Evolutionary conservation across 2,888 invertebrate species (phyloP).

Genomic region (Apoda limacodes): DNA sequence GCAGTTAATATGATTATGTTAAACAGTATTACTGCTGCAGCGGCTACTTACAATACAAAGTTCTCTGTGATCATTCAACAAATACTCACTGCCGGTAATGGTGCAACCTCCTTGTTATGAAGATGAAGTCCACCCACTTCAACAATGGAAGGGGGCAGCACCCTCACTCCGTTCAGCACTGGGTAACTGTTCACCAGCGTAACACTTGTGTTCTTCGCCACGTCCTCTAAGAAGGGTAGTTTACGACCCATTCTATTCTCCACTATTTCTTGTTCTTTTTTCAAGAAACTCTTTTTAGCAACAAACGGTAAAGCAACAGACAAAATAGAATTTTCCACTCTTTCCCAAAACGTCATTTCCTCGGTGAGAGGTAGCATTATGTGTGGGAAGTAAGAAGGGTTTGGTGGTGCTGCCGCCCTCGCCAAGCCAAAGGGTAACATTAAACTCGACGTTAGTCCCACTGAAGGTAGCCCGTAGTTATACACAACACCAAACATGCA

Average conservation of each 20-base stretch:
- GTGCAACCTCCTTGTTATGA: conserved; percentile 24
- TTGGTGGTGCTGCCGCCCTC: conserved; percentile 43
- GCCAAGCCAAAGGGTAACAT: conserved; percentile 43
- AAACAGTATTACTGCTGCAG: too few relatives aligned
- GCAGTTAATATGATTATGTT: too few relatives aligned
- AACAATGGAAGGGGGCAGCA: conserved; percentile 49
- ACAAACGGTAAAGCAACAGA: conserved; percentile 23
- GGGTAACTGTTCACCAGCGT: conserved; percentile 57
- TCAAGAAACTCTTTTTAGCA: conserved; percentile 29
- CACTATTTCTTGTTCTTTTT: conserved; percentile 31
- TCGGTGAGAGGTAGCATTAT: conserved; percentile 30
- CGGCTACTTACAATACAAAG: too few relatives aligned
- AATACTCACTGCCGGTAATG: conserved; percentile 29
- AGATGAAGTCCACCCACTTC: conserved; percentile 68
- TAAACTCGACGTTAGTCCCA: conserved; percentile 45
- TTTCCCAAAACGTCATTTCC: conserved; percentile 45
- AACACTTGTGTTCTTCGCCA: conserved; percentile 51
- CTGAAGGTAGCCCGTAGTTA: conserved; percentile 43
- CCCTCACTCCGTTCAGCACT: conserved; percentile 43
- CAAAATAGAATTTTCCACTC: conserved; percentile 49
- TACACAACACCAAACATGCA: conserved; percentile 54
- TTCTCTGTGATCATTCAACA: too few relatives aligned
- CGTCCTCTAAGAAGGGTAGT: conserved; percentile 38
- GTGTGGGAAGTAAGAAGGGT: conserved; percentile 45
- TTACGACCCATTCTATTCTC: conserved; percentile 35